Evolutionary conservation across 1,140 invertebrate species (phyloP), one percentile per base, ranked within the genome.

Genomic region (Camponotus vicinus): DNA sequence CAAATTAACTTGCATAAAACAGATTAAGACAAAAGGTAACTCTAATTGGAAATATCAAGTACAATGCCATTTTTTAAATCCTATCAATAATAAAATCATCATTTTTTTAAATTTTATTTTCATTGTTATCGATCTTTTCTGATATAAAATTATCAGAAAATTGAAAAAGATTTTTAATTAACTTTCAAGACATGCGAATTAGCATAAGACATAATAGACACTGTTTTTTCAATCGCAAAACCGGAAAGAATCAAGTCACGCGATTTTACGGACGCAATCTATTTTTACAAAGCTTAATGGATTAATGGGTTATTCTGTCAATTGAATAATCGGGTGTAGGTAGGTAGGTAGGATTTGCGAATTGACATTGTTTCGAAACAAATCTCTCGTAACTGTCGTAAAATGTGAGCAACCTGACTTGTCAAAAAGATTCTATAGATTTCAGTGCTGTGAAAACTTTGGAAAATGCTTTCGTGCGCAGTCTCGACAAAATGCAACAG

Each of bases 191-290:
- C 37, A 18, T 21, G n/a, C n/a, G 32, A 40, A 69, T 57, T 77
- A 40, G n/a, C 7, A 6, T 6, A 80, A 6, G 49, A n/a, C 15
- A n/a, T 55, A 78, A 78, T 49, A 80, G 34, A 15, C 42, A 27
- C n/a, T 4, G 11, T 52, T 27, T 21, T 70, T 70, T 37, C 78
- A 57, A 80, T 80, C 78, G 42, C 64, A 32, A 64, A 21, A 27
- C 78, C 52, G 64, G 64, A 80, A 80, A 80, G 77, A 66, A 18
- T 70, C 69, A 61, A 71, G 79, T 83, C 69, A 73, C 55, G 79
- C 79, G 79, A 83, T 83, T 83, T 73, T 55, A 83, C 79, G 55
- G 40, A 82, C 78, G 67, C 78, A 55, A 83, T 83, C 79, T 83
- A 55, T 73, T 83, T 83, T 83, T 73, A 83, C 79, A 73, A 37